These are phyloP conservation scores for Triplophysa dalaica DNA, from an alignment of 2,113 vertebrate species.

Conservation along the genomic window DNA sequence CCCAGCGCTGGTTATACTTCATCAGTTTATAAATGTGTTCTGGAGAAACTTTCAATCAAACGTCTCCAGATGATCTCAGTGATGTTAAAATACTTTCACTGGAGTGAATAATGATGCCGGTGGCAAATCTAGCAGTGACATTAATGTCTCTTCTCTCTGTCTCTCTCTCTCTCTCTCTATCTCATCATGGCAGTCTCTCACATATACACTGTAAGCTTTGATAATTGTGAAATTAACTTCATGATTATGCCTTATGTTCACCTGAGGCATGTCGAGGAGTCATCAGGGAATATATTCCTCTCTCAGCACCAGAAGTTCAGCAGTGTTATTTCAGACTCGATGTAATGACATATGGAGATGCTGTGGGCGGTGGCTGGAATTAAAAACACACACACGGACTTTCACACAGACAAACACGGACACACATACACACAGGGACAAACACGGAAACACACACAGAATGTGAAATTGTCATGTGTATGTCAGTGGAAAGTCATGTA, in stretches of 20 bases:
- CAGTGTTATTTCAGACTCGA: slow-evolving; percentile 8
- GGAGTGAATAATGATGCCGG: slow-evolving; percentile 21
- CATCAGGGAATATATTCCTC: slow-evolving; percentile 7
- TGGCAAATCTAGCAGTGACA: slow-evolving; percentile 41
- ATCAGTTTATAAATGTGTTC: background rate
- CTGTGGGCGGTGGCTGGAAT: background rate
- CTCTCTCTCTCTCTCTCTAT: slow-evolving; percentile 24
- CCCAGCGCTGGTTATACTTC: background rate
- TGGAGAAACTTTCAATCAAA: slow-evolving; percentile 14
- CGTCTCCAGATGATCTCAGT: slow-evolving; percentile 13
- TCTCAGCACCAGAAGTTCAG: background rate
- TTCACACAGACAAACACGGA: too few species aligned
- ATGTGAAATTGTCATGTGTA: too few species aligned
- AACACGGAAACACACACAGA: too few species aligned
- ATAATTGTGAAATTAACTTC: slow-evolving; percentile 44
- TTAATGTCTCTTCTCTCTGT: slow-evolving; percentile 32
- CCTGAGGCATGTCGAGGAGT: background rate
- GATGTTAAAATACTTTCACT: slow-evolving; percentile 8
- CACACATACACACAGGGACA: too few species aligned
- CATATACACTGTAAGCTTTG: slow-evolving; percentile 32
- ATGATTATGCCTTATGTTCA: slow-evolving; percentile 35
- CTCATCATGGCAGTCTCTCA: slow-evolving; percentile 19
- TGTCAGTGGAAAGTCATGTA: too few species aligned
- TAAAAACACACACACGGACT: too few species aligned
- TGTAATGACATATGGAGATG: background rate